Evolutionary conservation across 2,113 vertebrate genomes (phyloP).

Genomic region (Sigmodon hispidus): DNA sequence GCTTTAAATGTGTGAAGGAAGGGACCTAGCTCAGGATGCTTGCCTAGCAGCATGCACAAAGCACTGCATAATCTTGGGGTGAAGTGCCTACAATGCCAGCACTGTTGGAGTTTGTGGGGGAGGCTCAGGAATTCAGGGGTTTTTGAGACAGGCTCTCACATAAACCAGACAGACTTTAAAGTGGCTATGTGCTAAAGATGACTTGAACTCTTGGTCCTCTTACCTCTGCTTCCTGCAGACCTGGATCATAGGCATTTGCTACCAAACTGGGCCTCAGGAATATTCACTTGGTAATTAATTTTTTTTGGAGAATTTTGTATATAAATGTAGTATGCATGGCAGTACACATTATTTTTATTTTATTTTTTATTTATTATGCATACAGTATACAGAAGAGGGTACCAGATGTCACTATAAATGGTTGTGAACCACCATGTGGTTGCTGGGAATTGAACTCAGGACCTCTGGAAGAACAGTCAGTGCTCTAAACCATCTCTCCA

Average conservation of each 20-base stretch:
- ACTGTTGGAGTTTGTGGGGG: no score
- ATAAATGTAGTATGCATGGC: neutral
- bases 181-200: neutral
- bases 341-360: neutral
- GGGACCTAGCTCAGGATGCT: neutral
- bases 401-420: no score
- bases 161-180: neutral
- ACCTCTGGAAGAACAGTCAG: no score
- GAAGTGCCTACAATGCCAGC: neutral
- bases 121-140: neutral
- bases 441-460: no score
- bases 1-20: neutral
- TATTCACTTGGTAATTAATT: neutral
- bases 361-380: no score
- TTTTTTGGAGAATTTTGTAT: neutral
- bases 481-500: no score
- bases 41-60: neutral
- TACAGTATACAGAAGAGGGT: no score
- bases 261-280: neutral
- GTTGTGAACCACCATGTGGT: no score
- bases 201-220: neutral
- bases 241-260: neutral
- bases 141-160: neutral
- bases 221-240: neutral
- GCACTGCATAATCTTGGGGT: neutral